Percentiles rank a stretch among this genome's conserved stretches.
Evolutionary conservation across 2,888 invertebrate genomes (phyloP).

Genomic region (Drosophila neotestacea): DNA sequence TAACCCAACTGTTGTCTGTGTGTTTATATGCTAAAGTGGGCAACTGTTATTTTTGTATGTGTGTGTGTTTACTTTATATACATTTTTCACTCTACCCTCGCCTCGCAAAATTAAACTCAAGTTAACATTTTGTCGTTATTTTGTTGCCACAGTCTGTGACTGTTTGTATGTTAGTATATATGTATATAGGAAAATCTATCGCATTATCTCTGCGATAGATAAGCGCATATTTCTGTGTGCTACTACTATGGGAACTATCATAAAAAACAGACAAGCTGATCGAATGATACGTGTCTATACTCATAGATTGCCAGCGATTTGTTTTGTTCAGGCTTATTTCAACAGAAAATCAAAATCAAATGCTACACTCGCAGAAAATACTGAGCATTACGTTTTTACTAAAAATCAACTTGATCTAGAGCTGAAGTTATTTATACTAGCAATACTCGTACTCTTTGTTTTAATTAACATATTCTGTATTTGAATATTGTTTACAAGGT

Average conservation of each 20-base stretch:
- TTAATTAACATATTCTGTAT: too few species aligned
- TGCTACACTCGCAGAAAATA: not conserved
- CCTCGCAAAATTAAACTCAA: slow-evolving; percentile 54
- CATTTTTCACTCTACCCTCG: slow-evolving; percentile 35
- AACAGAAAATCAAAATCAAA: not conserved
- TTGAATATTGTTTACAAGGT: too few species aligned
- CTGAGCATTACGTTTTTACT: not conserved
- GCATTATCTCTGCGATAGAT: slow-evolving; percentile 45
- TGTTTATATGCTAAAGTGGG: slow-evolving; percentile 23
- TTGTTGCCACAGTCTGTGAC: slow-evolving; percentile 47
- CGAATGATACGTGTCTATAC: slow-evolving; percentile 19
- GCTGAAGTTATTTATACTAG: too few species aligned
- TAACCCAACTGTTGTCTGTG: slow-evolving; percentile 17
- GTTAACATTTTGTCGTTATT: slow-evolving; percentile 69
- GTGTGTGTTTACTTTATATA: slow-evolving; percentile 59
- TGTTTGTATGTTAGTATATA: slow-evolving; percentile 13
- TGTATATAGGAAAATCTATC: slow-evolving; percentile 17
- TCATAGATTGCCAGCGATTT: slow-evolving; percentile 10
- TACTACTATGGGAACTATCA: slow-evolving; percentile 24
- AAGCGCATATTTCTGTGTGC: slow-evolving; percentile 31
- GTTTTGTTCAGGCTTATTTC: slow-evolving; percentile 12
- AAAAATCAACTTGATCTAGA: not conserved
- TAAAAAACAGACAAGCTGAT: slow-evolving; percentile 41
- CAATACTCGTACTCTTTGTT: too few species aligned
- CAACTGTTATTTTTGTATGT: slow-evolving; percentile 25